Evolutionary conservation across 1,140 invertebrate species (phyloP), one percentile per base, ranked within the genome.

Genomic region (Psilanteris sp.): DNA sequence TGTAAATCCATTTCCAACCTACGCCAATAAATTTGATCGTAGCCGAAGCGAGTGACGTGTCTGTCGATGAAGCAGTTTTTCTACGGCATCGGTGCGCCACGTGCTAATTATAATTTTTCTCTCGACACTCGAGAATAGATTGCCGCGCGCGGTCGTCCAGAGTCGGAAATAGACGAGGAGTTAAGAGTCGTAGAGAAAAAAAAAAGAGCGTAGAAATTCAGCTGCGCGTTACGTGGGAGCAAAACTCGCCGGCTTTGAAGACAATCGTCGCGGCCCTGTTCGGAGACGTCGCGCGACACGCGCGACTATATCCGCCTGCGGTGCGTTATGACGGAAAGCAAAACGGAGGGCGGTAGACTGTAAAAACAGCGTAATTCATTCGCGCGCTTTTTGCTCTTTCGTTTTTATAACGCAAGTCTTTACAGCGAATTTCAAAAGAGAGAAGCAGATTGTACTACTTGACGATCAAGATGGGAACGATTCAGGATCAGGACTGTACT

Each of bases 41-140:
- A 15, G 3, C 36, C 44, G 61, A 52, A 57, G 59, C 13, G 20
- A 52, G 26, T 37, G 36, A n/a, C 37, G 18, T 6, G 46, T 72
- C 59, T 34, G 59, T 57, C 57, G 59, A 64, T 64, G 41, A 54
- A 39, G 39, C n/a, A 26, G 18, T 73, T 74, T 75, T 68, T 37
- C 18, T 26, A 20, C 29, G 46, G 41, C 55, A 68, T 37, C 55
- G 36, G 55, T 68, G 48, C 57, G 37, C 55, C 34, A 15, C 55
- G 44, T 43, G 72, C 64, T 75, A 75, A 75, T 75, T 75, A 68
- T 75, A 75, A 64, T 75, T 75, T 75, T 75, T 75, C 62, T 68
- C 64, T 75, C 64, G 29, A 55, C 72, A 68, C 41, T 41, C 57
- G 13, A 61, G 73, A 76, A 76, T 76, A 76, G 73, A 61, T 46